These are phyloP conservation scores for Panurus biarmicus DNA, from an alignment of 2,113 vertebrate species.

Conservation along the genomic window DNA sequence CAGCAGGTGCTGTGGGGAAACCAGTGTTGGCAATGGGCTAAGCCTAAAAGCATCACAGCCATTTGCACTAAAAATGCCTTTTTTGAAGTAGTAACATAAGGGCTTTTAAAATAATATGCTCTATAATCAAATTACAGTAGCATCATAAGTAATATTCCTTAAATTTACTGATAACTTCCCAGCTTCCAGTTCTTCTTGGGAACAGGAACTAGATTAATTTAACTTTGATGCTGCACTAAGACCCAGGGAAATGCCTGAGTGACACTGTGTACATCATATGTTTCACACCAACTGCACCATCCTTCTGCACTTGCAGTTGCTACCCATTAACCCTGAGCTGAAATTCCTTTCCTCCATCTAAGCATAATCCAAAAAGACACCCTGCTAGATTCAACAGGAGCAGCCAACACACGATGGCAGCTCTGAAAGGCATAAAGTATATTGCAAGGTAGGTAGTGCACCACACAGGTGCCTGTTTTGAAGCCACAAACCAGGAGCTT, in stretches of 20 bases:
- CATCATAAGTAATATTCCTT: neutral
- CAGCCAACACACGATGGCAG: rapidly evolving
- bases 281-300: neutral
- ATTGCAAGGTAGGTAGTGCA: neutral
- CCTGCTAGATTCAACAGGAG: neutral
- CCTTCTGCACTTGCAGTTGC: neutral
- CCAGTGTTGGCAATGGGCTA: neutral
- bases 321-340: neutral
- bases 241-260: neutral
- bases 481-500: neutral
- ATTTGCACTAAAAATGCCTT: neutral
- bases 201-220: neutral
- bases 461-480: neutral
- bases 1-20: neutral
- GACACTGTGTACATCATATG: neutral
- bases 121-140: neutral
- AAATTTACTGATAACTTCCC: neutral
- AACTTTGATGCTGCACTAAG: neutral
- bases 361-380: neutral
- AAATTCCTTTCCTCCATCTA: neutral
- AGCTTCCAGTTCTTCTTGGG: neutral
- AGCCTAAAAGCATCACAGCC: neutral
- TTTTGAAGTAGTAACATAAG: neutral
- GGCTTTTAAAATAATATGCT: neutral
- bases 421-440: neutral